phyloP scores from a whole-genome alignment of 2,888 invertebrate species.

The Vandiemenella viatica region DNA sequence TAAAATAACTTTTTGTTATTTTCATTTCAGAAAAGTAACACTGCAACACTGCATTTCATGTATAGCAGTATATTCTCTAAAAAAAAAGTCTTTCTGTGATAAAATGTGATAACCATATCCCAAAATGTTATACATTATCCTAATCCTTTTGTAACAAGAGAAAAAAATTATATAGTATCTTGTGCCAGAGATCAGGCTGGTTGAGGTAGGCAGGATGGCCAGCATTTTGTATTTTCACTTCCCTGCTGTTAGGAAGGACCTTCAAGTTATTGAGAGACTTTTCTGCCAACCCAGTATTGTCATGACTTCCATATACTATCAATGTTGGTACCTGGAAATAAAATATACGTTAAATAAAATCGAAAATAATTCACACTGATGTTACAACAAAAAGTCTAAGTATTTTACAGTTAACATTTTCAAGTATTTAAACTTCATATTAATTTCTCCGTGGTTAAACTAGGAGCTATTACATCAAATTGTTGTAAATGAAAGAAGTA shows the following conservation, averaged over 20 bases:
- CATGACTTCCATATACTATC: conserved; percentile 31
- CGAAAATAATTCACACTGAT: neutral
- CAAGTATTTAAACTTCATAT: too few species aligned
- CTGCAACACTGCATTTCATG: neutral
- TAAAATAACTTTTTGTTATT: too few species aligned
- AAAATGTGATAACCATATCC: too few species aligned
- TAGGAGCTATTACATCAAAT: too few species aligned
- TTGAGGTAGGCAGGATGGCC: conserved; percentile 32
- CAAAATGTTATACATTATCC: too few species aligned
- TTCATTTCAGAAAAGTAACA: neutral
- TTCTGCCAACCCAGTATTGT: conserved; percentile 24
- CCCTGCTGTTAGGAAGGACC: conserved; percentile 25
- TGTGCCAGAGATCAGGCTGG: conserved; percentile 28
- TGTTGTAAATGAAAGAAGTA: too few species aligned
- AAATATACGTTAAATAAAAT: neutral
- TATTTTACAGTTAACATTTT: too few species aligned
- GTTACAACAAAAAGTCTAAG: too few species aligned
- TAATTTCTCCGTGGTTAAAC: too few species aligned
- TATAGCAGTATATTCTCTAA: too few species aligned
- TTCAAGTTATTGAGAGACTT: conserved; percentile 24
- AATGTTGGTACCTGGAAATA: conserved; percentile 29
- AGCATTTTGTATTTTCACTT: conserved; percentile 25
- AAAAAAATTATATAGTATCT: conserved; percentile 28
- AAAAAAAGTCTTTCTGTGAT: too few species aligned
- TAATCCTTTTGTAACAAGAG: conserved; percentile 4